Evolutionary conservation across 35 echinoderm and acorn worm genomes (phyloP).

Genomic region (Apostichopus parvimensis): DNA sequence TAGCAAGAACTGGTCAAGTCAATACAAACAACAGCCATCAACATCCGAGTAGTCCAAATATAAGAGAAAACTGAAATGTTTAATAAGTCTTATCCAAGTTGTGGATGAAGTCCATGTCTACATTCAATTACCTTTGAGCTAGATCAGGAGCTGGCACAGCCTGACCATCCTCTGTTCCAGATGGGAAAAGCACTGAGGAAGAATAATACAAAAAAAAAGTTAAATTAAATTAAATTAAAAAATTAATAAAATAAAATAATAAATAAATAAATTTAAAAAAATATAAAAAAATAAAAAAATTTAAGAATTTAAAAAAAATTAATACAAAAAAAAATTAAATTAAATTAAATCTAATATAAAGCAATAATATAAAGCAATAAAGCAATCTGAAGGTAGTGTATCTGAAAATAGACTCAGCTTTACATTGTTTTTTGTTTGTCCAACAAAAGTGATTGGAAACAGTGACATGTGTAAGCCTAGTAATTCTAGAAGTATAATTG

Average conservation of each 20-base stretch:
- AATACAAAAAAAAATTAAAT: neutral
- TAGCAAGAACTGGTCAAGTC: neutral
- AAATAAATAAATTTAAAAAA: too few species aligned
- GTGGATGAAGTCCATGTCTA: neutral
- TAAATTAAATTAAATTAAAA: too few species aligned
- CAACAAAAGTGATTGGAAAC: too few species aligned
- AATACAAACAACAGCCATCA: neutral
- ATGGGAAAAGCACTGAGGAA: constrained; percentile 63
- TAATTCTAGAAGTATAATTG: too few species aligned
- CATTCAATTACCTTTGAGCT: constrained; percentile 30
- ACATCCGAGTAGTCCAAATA: neutral
- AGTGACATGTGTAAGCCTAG: too few species aligned
- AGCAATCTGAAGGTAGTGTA: too few species aligned
- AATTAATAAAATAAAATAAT: too few species aligned
- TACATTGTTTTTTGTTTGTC: too few species aligned
- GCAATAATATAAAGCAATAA: too few species aligned
- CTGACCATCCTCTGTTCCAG: constrained; percentile 66
- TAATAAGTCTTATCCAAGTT: neutral
- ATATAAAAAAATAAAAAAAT: too few species aligned
- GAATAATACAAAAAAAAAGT: neutral
- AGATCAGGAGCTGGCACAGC: constrained; percentile 42
- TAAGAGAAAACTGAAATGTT: neutral
- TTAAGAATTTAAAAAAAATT: neutral
- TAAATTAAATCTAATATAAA: too few species aligned
- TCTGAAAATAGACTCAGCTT: too few species aligned